Base-by-base conservation (phyloP, 1,140 invertebrate species). In the Melanaphis sacchari region DNA sequence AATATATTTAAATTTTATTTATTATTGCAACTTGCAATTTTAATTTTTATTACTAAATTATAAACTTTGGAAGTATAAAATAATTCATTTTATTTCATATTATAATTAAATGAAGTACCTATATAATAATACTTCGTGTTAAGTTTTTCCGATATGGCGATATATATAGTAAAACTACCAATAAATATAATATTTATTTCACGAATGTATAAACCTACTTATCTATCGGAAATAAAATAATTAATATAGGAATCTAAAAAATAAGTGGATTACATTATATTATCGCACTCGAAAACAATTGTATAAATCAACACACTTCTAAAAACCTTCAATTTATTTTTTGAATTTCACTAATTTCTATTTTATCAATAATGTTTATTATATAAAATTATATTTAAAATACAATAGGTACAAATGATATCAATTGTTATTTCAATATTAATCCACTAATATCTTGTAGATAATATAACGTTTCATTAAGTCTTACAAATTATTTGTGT, bases 391-490 rank as follows among this genome's bases (percentile, higher is more conserved):
- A 59, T 59, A 59, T 59, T 59, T 59, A 59, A 59, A 59, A 59
- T 9, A 59, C 54, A 59, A 76, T 76, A 76, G 31, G 31, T 76
- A n/a, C 2, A n/a, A 15, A 15, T n/a, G 4, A 66, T 66, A 76
- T 76, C 31, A n/a, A n/a, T 76, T 76, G 59, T 76, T 76, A 76
- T 76, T 76, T 76, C 31, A 76, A 76, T 76, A 76, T 76, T 76
- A 76, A n/a, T 76, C 31, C 31, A 66, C 31, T n/a, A 66, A 76
- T 76, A 18, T 76, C 59, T 76, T n/a, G 15, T 76, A 76, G 59
- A 76, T 76, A 76, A n/a, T 66, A n/a, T 76, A 15, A n/a, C 15
- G 15, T 76, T n/a, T 76, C 31, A 76, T 76, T 15, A 76, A 4
- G 18, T n/a, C 26, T 11, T 76, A n/a, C n/a, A 76, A n/a, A n/a